phyloP scores from a whole-genome alignment of 1,140 invertebrate genomes.

The Pemphigus obesinymphae region DNA sequence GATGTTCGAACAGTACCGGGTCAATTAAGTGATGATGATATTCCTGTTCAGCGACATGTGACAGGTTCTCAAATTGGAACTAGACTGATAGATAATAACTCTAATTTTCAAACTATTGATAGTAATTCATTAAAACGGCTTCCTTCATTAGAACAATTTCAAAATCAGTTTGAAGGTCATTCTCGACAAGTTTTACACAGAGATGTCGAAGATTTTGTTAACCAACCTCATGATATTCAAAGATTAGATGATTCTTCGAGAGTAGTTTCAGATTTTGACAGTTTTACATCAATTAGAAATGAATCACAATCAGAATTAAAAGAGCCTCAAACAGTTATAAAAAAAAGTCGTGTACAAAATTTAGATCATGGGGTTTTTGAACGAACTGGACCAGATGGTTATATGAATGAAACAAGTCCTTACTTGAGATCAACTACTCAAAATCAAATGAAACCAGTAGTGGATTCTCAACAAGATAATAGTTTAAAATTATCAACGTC shows the following conservation, averaged over 20 bases:
- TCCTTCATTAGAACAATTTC: not conserved
- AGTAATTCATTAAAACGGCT: not conserved
- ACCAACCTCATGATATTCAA: not conserved
- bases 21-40: conserved; percentile 57
- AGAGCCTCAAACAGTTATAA: conserved; percentile 18
- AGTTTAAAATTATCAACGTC: conserved; percentile 13
- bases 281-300: not conserved
- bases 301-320: conserved; percentile 11
- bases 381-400: conserved; percentile 23
- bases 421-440: conserved; percentile 51
- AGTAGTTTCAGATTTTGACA: conserved; percentile 10
- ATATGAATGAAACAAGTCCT: conserved; percentile 46
- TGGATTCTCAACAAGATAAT: conserved; percentile 44
- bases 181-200: conserved; percentile 32
- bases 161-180: conserved; percentile 22
- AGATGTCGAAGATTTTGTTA: conserved; percentile 32
- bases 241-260: conserved; percentile 7
- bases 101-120: not conserved
- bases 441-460: conserved; percentile 53
- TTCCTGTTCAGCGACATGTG: conserved; percentile 42
- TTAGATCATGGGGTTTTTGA: conserved; percentile 35
- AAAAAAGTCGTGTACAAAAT: not conserved
- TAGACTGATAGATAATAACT: not conserved
- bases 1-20: conserved; percentile 61
- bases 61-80: conserved; percentile 37